phyloP scores from a whole-genome alignment of 2,888 invertebrate species.

The Heliconius ethilla region DNA sequence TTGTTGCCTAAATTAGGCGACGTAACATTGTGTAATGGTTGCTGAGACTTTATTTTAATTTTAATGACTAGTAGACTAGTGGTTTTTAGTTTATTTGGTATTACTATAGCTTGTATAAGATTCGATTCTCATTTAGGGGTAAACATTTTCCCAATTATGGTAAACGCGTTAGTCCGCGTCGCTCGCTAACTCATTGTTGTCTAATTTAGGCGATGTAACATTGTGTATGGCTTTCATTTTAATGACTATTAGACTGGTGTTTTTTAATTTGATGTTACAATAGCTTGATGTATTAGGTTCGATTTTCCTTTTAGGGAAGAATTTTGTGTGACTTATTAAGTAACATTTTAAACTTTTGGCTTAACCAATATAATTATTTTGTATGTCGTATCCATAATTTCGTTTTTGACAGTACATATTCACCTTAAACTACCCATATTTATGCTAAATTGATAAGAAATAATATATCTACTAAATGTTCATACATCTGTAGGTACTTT shows the following conservation, averaged over 20 bases:
- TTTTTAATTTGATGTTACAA: not conserved
- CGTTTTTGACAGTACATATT: no score
- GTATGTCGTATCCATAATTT: not conserved
- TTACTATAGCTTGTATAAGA: not conserved
- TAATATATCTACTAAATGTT: no score
- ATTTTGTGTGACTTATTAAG: not conserved
- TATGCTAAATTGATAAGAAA: no score
- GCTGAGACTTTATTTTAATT: conserved; percentile 16
- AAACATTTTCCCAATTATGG: no score
- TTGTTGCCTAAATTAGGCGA: conserved; percentile 22
- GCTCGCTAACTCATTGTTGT: conserved; percentile 6
- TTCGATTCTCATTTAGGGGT: not conserved
- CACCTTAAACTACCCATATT: no score
- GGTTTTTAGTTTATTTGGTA: not conserved
- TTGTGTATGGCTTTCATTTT: not conserved
- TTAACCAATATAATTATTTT: not conserved
- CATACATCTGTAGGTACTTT: no score
- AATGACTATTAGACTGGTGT: not conserved
- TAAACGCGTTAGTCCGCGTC: no score
- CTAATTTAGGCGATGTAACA: conserved; percentile 13
- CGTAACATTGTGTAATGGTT: not conserved
- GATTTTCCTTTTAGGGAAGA: not conserved
- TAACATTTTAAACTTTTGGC: not conserved
- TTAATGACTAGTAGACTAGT: not conserved
- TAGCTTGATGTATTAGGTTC: not conserved